Base-by-base conservation (phyloP, 2,888 invertebrate genomes). In the Bombylius major region DNA sequence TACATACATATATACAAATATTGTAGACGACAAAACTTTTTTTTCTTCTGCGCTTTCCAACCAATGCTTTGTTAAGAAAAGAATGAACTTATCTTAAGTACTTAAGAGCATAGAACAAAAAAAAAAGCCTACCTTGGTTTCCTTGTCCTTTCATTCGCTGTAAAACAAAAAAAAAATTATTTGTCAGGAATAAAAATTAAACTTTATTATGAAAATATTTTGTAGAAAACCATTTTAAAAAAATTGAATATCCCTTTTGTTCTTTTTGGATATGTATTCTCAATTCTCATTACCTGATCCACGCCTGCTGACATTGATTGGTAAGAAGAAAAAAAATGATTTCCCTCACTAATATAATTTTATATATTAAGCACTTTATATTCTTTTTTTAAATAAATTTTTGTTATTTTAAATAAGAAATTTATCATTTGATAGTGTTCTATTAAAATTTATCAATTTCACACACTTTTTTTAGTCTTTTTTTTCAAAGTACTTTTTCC, bases 141-240 rank as follows among this genome's bases (percentile, higher is more conserved):
- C 85, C 86, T 82, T 86, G 86, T 82, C 86, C 86, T 86, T 86
- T 87, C 84, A 86, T 86, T 83, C 86, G 86, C 86, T 86, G 76
- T 65, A 73, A 67, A 69, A 78, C 78, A 81, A 79, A 80, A 77
- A 81, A 66, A 71, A 67, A 70, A 49, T 54, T 45, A 55, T 52
- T 51, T 42, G n/a, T 32, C 46, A n/a, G 33, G 36, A 47, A n/a
- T 5, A 23, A 23, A 23, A 23, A 23, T 23, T 23, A n/a, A n/a
- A 23, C 23, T 23, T 23, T 23, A 23, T 23, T 23, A 2, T 23
- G 23, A 23, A 23, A 23, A 23, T 1, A 23, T 23, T 23, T 23
- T 23, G 23, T 23, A 23, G 6, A 36, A 39, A 50, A 39, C 36
- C 7, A 11, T 36, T 39, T 14, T 14, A 8, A 7, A 50, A 49